These are phyloP conservation scores for Ailurus styani DNA, from an alignment of 2,113 vertebrate genomes.

Conservation along the genomic window DNA sequence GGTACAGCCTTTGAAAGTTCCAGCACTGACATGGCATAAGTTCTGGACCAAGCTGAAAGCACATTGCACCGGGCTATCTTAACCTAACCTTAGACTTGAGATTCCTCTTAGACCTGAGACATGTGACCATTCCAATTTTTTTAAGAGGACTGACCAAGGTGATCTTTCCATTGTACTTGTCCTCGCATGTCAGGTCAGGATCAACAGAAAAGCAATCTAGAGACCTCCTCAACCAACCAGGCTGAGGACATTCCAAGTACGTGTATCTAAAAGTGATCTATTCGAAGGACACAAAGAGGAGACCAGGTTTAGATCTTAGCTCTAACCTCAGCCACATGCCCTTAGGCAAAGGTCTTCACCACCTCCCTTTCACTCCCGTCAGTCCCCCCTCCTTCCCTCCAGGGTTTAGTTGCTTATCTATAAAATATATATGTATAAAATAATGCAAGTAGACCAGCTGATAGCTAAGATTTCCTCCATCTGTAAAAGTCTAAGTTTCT, in stretches of 20 bases:
- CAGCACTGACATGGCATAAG: background rate
- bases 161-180: conserved; percentile 11
- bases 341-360: background rate
- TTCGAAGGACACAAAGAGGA: background rate
- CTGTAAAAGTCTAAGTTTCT: background rate
- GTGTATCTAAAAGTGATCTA: background rate
- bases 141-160: background rate
- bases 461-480: background rate
- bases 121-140: background rate
- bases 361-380: background rate
- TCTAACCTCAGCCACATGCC: background rate
- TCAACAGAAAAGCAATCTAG: conserved; percentile 20
- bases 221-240: background rate
- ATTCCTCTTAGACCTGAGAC: background rate
- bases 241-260: background rate
- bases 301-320: background rate
- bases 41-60: background rate
- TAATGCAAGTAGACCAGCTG: background rate
- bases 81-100: background rate
- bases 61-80: no score
- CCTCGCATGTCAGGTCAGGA: background rate
- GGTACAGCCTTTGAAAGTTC: background rate
- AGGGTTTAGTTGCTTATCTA: background rate
- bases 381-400: background rate
- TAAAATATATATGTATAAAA: conserved; percentile 44